These are phyloP conservation scores for Doryteuthis pealeii DNA, from an alignment of 1,140 invertebrate genomes.

Conservation along the genomic window DNA sequence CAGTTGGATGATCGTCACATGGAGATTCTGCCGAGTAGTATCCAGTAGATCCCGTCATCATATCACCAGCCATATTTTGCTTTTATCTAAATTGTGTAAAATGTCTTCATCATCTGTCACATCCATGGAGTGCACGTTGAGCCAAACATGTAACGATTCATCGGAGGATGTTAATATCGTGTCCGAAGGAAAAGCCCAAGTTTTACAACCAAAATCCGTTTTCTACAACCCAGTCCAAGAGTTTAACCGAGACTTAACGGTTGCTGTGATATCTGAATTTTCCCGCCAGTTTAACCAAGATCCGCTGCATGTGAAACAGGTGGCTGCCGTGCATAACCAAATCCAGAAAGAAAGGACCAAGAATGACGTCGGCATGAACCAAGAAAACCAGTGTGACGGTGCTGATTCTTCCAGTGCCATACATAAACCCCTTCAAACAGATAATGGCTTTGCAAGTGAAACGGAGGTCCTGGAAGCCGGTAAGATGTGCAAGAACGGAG, in stretches of 20 bases:
- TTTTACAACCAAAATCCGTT: conserved; percentile 69
- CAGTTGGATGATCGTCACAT: no score
- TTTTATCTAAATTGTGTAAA: no score
- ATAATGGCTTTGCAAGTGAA: neutral
- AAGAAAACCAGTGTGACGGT: neutral
- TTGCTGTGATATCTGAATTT: conserved; percentile 57
- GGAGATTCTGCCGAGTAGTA: no score
- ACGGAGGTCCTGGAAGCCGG: neutral
- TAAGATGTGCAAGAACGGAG: conserved; percentile 35
- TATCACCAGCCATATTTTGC: no score
- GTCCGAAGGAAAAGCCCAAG: conserved; percentile 76
- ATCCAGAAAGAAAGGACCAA: neutral
- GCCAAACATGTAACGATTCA: neutral
- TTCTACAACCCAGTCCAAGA: conserved; percentile 98
- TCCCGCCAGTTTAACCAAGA: conserved; percentile 27
- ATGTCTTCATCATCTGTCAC: no score
- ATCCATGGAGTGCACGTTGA: no score
- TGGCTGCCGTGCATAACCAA: neutral
- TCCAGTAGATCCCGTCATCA: no score
- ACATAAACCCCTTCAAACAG: neutral
- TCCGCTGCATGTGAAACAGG: neutral
- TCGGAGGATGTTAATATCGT: conserved; percentile 29
- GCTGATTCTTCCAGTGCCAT: neutral
- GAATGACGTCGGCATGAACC: neutral
- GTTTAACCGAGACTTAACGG: conserved; percentile 94